Base-by-base conservation (phyloP, 2,888 invertebrate species). In the Catocala nupta region DNA sequence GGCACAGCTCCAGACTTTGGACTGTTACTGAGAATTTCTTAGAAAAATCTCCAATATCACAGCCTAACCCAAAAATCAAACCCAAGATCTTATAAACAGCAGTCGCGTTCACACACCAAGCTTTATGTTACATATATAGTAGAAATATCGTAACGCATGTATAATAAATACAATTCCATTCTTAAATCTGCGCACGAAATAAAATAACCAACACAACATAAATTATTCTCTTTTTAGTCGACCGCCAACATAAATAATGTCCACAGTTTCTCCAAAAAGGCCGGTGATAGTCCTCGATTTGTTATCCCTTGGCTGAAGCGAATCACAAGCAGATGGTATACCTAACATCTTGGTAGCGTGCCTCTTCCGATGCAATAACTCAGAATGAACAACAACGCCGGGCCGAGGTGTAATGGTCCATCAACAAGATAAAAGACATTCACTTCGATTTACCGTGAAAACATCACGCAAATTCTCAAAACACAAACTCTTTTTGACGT, bases 371-470 rank as follows among this genome's bases (percentile, higher is more conserved):
- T 48, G 65, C 62, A 68, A 75, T 74, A 75, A 74, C 66, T 75
- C 65, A 69, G 50, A 6, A 12, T 10, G n/a, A 68, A 71, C 63
- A 71, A 75, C 68, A 75, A 73, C 64, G 34, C 53, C 56, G 12
- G 58, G 62, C 36, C 43, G 59, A 59, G 58, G 50, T 63, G 71
- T 65, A 74, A 74, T 71, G 74, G 61, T 65, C 70, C 70, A 67
- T 73, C 68, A 61, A 60, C 51, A 25, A 66, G 70, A 75, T 68
- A 73, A 73, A 70, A 63, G 63, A 52, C 52, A 53, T 63, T 56
- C 59, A 12, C 64, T 39, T 63, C 59, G 65, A 60, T 70, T 64
- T 63, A 62, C 63, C 56, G 49, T 36, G 56, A 55, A 62, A 67
- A 70, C 45, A 53, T 61, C 60, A 63, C 59, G 59, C 56, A 65